Base-by-base conservation (phyloP, 2,113 vertebrate genomes). In the Myxocyprinus asiaticus region DNA sequence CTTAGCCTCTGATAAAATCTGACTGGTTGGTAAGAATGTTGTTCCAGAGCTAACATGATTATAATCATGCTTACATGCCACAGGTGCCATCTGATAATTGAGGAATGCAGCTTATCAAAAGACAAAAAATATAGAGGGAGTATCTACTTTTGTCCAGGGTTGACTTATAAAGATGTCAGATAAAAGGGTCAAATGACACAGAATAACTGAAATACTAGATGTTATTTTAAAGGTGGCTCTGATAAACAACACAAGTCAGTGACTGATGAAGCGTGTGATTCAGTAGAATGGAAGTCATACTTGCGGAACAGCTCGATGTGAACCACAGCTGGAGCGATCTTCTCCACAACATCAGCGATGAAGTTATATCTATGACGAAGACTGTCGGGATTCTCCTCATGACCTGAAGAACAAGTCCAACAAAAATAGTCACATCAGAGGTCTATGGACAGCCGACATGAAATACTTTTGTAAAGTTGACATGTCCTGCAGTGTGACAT, bases 321-420 rank as follows among this genome's bases (percentile, higher is more conserved):
- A 88, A 99, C 98, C 65, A 99, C 97, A 6, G 98, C 96, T 1
- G 98, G 98, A 0, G 96, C 98, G 0, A 98, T 98, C 91, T 98
- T 98, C 92, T 99, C 97, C 87, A 99, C 98, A 86, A 99, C 98
- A 14, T 99, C 98, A 10, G 98, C 98, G 43, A 99, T 99, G 67
- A 99, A 99, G 93, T 99, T 99, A 88, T 95, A 99, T 62, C 92
- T 96, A 88, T 94, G 91, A 4, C 98, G 90, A 78, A 96, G 87
- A 67, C 98, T 98, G 83, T 98, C 95, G 0, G 96, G 96, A 81
- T 96, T 93, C 88, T 94, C 92, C 82, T 96, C 55, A 0, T 81
- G 94, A 83, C 93, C 97, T 99, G 93, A 1, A 33, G 70, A 69
- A 51, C n/a, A 80, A n/a, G 47, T 7, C 14, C 74, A 33, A 77